phyloP scores from a whole-genome alignment of 2,113 vertebrate genomes.

The Microcebus murinus region DNA sequence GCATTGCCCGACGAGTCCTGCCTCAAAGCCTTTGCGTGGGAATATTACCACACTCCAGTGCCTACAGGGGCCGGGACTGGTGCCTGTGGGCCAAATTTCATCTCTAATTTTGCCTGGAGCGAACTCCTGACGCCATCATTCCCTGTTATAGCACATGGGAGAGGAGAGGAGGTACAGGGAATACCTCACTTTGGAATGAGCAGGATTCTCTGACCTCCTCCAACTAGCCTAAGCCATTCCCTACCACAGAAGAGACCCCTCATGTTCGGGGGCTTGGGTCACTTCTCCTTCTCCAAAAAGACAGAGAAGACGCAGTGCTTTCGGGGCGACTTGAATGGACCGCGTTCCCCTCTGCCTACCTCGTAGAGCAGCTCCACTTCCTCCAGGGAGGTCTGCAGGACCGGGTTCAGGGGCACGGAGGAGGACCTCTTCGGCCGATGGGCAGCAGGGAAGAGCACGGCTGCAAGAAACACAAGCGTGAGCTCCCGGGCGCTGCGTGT shows the following conservation, averaged over 20 bases:
- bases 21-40: neutral
- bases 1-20: neutral
- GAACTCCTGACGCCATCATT: neutral
- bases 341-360: constrained; percentile 38
- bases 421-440: constrained; percentile 89
- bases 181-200: too few relatives aligned
- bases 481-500: neutral
- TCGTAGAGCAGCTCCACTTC: constrained; percentile 92
- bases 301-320: fast-evolving
- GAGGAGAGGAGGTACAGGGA: neutral
- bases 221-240: neutral
- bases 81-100: neutral
- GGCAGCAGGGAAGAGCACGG: constrained; percentile 91
- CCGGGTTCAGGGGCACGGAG: constrained; percentile 86
- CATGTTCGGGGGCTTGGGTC: neutral
- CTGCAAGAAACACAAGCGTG: constrained; percentile 76
- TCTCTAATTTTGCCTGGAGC: neutral
- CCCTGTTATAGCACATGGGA: neutral
- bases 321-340: neutral
- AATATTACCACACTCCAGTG: neutral
- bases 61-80: too few relatives aligned
- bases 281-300: neutral
- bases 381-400: constrained; percentile 91
- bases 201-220: neutral
- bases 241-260: fast-evolving